phyloP scores from a whole-genome alignment of 64 coral and sea anemone species.

The Actinia tenebrosa region DNA sequence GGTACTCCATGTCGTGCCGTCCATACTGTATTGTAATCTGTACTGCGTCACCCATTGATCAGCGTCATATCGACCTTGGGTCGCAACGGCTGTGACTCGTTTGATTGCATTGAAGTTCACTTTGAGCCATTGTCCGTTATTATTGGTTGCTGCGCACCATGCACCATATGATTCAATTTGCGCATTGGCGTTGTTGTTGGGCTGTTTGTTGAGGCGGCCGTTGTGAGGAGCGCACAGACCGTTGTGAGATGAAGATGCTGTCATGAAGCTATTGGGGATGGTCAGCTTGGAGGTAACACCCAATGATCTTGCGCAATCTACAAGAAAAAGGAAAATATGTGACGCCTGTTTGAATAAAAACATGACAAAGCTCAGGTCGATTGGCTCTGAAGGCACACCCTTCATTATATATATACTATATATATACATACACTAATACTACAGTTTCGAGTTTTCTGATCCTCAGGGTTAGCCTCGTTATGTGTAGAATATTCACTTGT shows the following conservation, averaged over 20 bases:
- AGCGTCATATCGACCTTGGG: conserved; percentile 56
- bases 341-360: background rate
- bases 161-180: conserved; percentile 29
- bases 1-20: conserved; percentile 25
- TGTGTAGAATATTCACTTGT: too few species aligned
- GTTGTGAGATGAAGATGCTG: conserved; percentile 35
- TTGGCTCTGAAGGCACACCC: too few species aligned
- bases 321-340: background rate
- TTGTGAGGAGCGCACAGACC: background rate
- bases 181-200: conserved; percentile 10
- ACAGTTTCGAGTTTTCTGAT: too few species aligned
- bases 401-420: too few species aligned
- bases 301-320: conserved; percentile 49
- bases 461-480: too few species aligned
- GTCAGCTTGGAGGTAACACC: conserved; percentile 16
- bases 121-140: conserved; percentile 52
- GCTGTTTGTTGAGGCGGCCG: conserved; percentile 40
- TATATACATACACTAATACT: too few species aligned
- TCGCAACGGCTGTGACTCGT: conserved; percentile 57
- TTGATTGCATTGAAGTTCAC: conserved; percentile 33
- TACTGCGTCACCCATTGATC: conserved; percentile 53
- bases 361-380: background rate
- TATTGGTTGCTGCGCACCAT: conserved; percentile 34
- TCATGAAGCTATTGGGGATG: conserved; percentile 48
- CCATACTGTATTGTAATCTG: conserved; percentile 37